Evolutionary conservation across 2,113 vertebrate genomes (phyloP), one percentile per base, ranked within the genome.

Genomic region (Hylia prasina): DNA sequence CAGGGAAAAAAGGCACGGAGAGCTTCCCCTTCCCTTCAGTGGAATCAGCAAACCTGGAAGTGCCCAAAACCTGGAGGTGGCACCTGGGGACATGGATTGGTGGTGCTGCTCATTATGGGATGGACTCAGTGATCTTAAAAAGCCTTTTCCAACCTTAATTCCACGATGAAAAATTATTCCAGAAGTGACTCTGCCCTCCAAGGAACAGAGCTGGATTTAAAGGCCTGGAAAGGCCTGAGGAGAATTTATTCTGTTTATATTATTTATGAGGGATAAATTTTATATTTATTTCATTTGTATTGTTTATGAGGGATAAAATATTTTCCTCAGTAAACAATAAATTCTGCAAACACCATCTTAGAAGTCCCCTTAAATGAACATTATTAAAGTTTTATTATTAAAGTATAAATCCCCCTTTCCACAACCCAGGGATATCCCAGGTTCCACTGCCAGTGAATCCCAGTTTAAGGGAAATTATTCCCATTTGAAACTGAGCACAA

Each of bases 41-140:
- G 80, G 45, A 17, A 51, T 6, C 27, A 35, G 13, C 39, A 39
- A 20, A 23, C 14, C 63, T 68, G 53, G 24, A 15, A 37, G 13
- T 12, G 58, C 1, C 42, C 48, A 33, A 25, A 17, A 5, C 1
- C 44, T 20, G n/a, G 14, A 50, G 54, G 44, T 81, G 78, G n/a
- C 73, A 51, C 47, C 2, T 51, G 78, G 27, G 58, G 28, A 64
- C 69, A 28, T 1, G 57, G 80, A 10, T 33, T 3, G 7, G 19
- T 11, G 47, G 3, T 28, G 45, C 6, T 56, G 50, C 13, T 56
- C 40, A 12, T 2, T 35, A 53, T 17, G 68, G 72, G 27, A 5
- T 33, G 22, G 19, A 2, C 47, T 63, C 24, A 6, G 4, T 0
- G 2, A 8, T 20, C 21, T 35, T 15, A 2, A 45, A 68, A 87